Conservation (phyloP, 92 coral and sea anemone genomes). For the Siderastrea siderea region DNA sequence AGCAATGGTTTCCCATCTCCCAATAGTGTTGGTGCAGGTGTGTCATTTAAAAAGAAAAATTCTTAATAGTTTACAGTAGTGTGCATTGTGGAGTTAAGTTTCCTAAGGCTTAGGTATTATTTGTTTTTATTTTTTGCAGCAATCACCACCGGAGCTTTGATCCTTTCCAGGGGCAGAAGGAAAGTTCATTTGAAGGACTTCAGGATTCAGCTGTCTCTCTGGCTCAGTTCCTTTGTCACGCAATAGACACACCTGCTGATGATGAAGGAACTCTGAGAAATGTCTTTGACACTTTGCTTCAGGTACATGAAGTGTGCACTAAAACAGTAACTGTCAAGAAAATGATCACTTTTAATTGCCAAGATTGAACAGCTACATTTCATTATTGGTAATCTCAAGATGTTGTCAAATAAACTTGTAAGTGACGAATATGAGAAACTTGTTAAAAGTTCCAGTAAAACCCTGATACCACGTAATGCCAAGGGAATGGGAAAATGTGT, state of each 20-base stretch:
- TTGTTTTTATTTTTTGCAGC: slow-evolving; percentile 48
- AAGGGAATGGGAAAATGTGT: too few relatives aligned
- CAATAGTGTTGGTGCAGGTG: too few relatives aligned
- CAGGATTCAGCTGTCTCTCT: slow-evolving; percentile 76
- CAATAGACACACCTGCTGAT: slow-evolving; percentile 40
- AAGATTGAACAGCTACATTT: background rate
- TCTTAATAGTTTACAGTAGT: too few relatives aligned
- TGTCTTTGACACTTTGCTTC: slow-evolving; percentile 85
- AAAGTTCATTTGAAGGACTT: slow-evolving; percentile 81
- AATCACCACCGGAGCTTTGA: slow-evolving; percentile 88
- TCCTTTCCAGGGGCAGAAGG: slow-evolving; percentile 90
- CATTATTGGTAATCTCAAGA: background rate
- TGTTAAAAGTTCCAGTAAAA: background rate
- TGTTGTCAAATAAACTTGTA: too few relatives aligned
- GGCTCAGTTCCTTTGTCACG: slow-evolving; percentile 75
- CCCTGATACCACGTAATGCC: background rate
- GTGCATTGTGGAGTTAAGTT: too few relatives aligned
- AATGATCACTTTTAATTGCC: too few relatives aligned
- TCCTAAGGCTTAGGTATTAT: background rate
- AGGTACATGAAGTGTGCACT: slow-evolving; percentile 58
- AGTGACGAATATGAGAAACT: too few relatives aligned
- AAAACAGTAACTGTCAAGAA: background rate
- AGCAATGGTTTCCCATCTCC: too few relatives aligned
- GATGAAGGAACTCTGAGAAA: slow-evolving; percentile 39
- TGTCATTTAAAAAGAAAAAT: too few relatives aligned